A percentile compares a stretch with the other conserved stretches of the same genome.
Conservation (phyloP, 2,888 invertebrate species). For the Patella pellucida region DNA sequence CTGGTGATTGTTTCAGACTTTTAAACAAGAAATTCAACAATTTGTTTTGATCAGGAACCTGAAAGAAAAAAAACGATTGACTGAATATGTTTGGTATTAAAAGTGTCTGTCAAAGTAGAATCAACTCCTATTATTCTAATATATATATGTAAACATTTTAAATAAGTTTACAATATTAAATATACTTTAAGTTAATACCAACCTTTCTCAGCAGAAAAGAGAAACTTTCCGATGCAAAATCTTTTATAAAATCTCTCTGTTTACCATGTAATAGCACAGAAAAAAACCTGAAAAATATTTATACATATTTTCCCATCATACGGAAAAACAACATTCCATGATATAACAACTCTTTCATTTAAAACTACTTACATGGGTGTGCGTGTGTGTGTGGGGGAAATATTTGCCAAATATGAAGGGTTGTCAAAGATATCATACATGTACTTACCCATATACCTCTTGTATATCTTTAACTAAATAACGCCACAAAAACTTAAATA, state of each 20-base stretch:
- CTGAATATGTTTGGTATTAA: too few species aligned
- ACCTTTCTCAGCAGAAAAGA: constrained; percentile 87
- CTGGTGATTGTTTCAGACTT: constrained; percentile 78
- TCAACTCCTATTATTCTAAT: too few species aligned
- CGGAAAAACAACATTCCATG: too few species aligned
- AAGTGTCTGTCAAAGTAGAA: too few species aligned
- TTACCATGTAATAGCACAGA: constrained; percentile 81
- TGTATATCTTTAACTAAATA: constrained; percentile 85
- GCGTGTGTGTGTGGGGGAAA: too few species aligned
- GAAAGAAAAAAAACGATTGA: constrained; percentile 30
- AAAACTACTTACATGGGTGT: too few species aligned
- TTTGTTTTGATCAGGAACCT: constrained; percentile 82
- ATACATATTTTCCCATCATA: neutral
- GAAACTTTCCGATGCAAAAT: constrained; percentile 96
- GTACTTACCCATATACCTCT: constrained; percentile 76
- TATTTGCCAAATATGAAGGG: too few species aligned
- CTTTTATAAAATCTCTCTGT: constrained; percentile 87
- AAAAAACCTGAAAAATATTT: constrained; percentile 56
- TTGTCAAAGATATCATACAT: too few species aligned
- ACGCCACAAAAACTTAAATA: constrained; percentile 91
- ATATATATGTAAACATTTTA: too few species aligned
- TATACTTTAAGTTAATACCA: constrained; percentile 1
- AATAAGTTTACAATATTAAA: too few species aligned
- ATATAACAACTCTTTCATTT: too few species aligned
- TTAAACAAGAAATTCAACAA: constrained; percentile 81